Base-by-base conservation (phyloP, 53 echinoderm and acorn worm genomes). In the Hippasteria phrygiana region DNA sequence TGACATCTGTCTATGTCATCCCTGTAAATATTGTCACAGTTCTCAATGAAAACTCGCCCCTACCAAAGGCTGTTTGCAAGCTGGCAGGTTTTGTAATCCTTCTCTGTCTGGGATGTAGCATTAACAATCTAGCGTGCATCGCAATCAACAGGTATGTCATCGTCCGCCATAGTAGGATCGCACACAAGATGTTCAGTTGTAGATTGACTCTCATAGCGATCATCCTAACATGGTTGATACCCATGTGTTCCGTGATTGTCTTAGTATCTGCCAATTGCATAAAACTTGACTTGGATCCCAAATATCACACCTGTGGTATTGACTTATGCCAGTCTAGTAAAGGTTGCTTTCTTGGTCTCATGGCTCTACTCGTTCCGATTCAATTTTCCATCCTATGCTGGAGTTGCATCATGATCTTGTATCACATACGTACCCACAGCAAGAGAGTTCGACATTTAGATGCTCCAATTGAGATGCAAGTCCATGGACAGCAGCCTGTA, bases 371-470 rank as follows among this genome's bases (percentile, higher is more conserved):
- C 24, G 65, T 62, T 29, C 76, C 76, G 1, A 5, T 88, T 41
- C 75, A 77, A 27, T 71, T 90, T 3, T 55, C 78, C 43, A 45
- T 73, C 71, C 73, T 93, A 41, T 53, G 87, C 39, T 41, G 43
- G 74, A 71, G 87, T 42, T 90, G 90, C 71, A 50, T 43, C 13
- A 71, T 53, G 41, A 73, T 93, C 65, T 93, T 93, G 55, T 28
- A 41, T 14, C 87, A 79, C 80, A 73, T 93, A 53, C 46, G 43
- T 34, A 87, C 67, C 53, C 93, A 93, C 56, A 47, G 43, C 16
- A 88, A 75, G 64, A 75, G 48, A 41, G 20, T 73, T 13, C 53
- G 22, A 22, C 39, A 54, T 16, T 18, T 54, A 14, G 85, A 53
- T 33, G 80, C 34, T 33, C 69, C 69, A 11, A 77, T 80, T 39